Base-by-base conservation (phyloP, 2,797 vertebrate genomes). In the Sciurus vulgaris region DNA sequence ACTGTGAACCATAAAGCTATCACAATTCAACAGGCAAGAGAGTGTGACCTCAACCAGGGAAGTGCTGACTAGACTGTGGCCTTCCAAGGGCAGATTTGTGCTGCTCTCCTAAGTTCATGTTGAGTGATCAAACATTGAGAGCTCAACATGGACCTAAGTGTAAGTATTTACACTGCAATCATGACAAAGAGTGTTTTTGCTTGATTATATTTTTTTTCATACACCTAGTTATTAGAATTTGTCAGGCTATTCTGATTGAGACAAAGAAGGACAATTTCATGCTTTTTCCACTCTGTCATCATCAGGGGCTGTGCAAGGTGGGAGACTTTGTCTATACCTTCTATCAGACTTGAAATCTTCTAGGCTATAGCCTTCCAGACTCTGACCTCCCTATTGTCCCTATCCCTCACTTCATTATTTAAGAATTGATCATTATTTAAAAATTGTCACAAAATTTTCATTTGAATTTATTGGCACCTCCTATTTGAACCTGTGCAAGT, bases 21-120 rank as follows among this genome's bases (percentile, higher is more conserved):
- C 59, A 33, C 11, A 35, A 4, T 35, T 74, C n/a, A 59, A 28
- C 56, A 22, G 15, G 2, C 7, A 2, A 33, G 12, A 10, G 6
- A 13, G 3, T 33, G 28, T 47, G 24, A n/a, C 13, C 3, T 15
- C 22, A 59, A 72, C 15, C 5, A 35, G 7, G 38, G 35, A 28
- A 2, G 3, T 35, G 3, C 17, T 35, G 11, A 1, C 1, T 20
- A n/a, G 38, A 5, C 9, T 54, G 0, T 0, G 2, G 12, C 4
- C 38, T 9, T 83, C 28, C 2, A n/a, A 12, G 70, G 38, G 2
- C 5, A 2, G 5, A 3, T 20, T 3, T 8, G 59, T 38, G 2
- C 22, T 47, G 33, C 47, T 83, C 28, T 51, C 56, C 28, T 6
- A 78, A n/a, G 77, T 33, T 8, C 4, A 1, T 0, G 0, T 20